phyloP scores from a whole-genome alignment of 2,113 vertebrate genomes.

The Melospiza georgiana region DNA sequence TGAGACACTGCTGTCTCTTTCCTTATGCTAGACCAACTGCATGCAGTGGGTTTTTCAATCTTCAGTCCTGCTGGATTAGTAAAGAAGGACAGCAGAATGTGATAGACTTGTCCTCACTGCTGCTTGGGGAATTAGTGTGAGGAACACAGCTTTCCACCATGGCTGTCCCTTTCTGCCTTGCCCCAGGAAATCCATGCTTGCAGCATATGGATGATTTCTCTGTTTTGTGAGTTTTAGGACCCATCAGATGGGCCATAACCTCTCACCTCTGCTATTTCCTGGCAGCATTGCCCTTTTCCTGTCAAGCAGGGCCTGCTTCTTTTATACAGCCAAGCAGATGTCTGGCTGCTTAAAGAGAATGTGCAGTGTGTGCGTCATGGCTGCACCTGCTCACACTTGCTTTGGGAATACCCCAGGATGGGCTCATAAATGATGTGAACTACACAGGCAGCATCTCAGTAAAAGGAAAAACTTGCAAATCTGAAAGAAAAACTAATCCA shows the following conservation, averaged over 20 bases:
- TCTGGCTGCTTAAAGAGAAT: conserved; percentile 4
- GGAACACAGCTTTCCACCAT: background rate
- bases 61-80: background rate
- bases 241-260: background rate
- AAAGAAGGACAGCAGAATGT: background rate
- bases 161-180: background rate
- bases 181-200: background rate
- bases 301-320: conserved; percentile 16
- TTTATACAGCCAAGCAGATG: conserved; percentile 53
- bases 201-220: background rate
- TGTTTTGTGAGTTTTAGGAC: background rate
- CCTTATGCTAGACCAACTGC: background rate
- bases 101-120: background rate
- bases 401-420: conserved; percentile 21
- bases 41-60: background rate
- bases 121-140: background rate
- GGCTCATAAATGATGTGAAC: background rate
- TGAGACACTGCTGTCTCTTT: background rate
- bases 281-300: conserved; percentile 22
- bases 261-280: background rate
- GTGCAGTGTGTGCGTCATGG: background rate
- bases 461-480: background rate
- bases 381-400: conserved; percentile 44
- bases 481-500: background rate
- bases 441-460: background rate